Evolutionary conservation across 2,888 invertebrate species (phyloP).

Genomic region (Drosophila kambysellisi): DNA sequence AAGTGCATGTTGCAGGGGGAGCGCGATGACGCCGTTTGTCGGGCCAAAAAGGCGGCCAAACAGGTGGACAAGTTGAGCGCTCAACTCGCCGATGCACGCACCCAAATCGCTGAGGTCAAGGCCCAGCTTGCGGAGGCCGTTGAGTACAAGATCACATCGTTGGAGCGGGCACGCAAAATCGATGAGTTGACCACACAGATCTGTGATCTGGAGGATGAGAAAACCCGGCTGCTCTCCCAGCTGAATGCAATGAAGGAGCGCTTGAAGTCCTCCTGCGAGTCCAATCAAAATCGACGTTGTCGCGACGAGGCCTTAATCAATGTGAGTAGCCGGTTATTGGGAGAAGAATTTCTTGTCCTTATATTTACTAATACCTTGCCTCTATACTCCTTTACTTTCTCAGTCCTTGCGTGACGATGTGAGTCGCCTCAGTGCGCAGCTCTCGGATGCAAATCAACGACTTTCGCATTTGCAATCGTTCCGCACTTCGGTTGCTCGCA

Average conservation of each 20-base stretch:
- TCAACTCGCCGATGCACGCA: constrained; percentile 92
- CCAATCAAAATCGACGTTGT: constrained; percentile 83
- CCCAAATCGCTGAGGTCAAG: constrained; percentile 93
- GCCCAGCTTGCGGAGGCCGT: constrained; percentile 94
- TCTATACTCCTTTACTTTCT: constrained; percentile 81
- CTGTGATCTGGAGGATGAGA: constrained; percentile 92
- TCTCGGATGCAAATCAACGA: constrained; percentile 90
- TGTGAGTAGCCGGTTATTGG: constrained; percentile 61
- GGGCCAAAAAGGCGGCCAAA: constrained; percentile 92
- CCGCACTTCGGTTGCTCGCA: constrained; percentile 90
- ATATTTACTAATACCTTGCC: too few species aligned
- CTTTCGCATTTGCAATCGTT: constrained; percentile 93
- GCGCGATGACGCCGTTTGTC: constrained; percentile 88
- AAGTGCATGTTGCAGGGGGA: constrained; percentile 88
- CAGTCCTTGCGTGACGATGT: constrained; percentile 91
- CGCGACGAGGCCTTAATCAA: constrained; percentile 85
- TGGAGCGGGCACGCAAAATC: constrained; percentile 93
- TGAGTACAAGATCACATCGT: constrained; percentile 94
- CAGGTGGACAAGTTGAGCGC: constrained; percentile 93
- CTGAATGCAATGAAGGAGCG: constrained; percentile 82
- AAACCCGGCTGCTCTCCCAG: constrained; percentile 87
- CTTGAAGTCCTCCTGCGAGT: constrained; percentile 82
- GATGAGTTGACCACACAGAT: constrained; percentile 93
- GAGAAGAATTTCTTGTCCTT: not conserved
- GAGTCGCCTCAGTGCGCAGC: constrained; percentile 89